Conservation (phyloP, 2,113 vertebrate species). For the Tylochromis polylepis region DNA sequence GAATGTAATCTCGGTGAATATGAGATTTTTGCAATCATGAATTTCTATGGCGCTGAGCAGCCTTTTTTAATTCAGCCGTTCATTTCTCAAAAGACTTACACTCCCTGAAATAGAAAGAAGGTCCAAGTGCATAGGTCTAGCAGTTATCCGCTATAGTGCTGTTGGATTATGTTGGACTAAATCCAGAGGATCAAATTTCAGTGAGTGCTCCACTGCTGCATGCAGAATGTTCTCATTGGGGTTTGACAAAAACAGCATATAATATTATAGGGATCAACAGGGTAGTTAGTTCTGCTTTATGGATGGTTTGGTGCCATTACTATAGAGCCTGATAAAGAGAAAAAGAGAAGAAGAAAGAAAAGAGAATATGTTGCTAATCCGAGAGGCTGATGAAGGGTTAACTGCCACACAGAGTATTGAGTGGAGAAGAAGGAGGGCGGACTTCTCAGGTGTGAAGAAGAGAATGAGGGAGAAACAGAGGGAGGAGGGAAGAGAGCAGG, state of each 20-base stretch:
- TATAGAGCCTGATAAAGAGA: constrained; percentile 21
- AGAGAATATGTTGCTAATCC: constrained; percentile 23
- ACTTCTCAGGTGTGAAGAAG: constrained; percentile 73
- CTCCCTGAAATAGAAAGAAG: constrained; percentile 61
- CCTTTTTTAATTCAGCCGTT: constrained; percentile 62
- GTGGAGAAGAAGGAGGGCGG: constrained; percentile 46
- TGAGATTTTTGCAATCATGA: constrained; percentile 43
- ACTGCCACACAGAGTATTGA: constrained; percentile 46
- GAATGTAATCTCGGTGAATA: constrained; percentile 53
- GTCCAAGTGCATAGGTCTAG: constrained; percentile 64
- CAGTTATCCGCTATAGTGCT: constrained; percentile 66
- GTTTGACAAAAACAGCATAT: constrained; percentile 56
- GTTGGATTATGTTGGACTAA: constrained; percentile 66
- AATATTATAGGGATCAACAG: constrained; percentile 57
- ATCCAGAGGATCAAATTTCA: constrained; percentile 70
- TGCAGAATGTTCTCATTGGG: constrained; percentile 37
- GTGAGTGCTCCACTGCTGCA: constrained; percentile 57
- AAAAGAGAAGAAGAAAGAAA: not conserved
- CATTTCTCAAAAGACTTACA: constrained; percentile 66
- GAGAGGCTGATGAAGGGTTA: constrained; percentile 59
- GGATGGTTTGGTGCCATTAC: constrained; percentile 34
- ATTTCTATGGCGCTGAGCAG: constrained; percentile 47
- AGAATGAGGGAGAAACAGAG: constrained; percentile 56
- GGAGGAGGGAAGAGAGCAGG: constrained; percentile 40
- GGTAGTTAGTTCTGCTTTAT: constrained; percentile 55